phyloP scores from a whole-genome alignment of 2,113 vertebrate genomes.

The Halcyon senegalensis region DNA sequence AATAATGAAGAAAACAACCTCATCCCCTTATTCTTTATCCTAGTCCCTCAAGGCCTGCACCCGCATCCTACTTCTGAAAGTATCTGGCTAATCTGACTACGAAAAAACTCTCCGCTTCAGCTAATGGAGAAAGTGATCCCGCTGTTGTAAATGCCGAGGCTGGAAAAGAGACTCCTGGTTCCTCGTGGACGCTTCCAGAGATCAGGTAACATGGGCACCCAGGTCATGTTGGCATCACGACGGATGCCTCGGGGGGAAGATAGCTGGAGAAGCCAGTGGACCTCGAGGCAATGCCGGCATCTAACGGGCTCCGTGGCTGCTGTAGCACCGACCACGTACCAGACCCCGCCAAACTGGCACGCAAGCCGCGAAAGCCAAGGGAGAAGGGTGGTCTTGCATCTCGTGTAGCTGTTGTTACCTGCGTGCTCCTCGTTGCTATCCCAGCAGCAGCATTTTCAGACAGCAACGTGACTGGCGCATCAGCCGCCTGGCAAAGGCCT shows the following conservation, averaged over 20 bases:
- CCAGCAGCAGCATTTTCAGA: not conserved
- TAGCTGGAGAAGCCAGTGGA: not conserved
- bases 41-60: not conserved
- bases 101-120: not conserved
- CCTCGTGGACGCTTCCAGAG: not conserved
- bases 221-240: not conserved
- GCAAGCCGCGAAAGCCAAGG: not conserved
- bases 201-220: not conserved
- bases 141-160: not conserved
- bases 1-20: not conserved
- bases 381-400: not conserved
- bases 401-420: not conserved
- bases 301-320: not conserved
- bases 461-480: not conserved
- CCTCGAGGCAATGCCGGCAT: not conserved
- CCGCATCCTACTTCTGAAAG: not conserved
- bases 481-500: not conserved
- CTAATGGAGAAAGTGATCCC: not conserved
- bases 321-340: not conserved
- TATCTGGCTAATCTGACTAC: not conserved
- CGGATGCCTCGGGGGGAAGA: rapidly evolving
- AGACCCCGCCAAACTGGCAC: not conserved
- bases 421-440: not conserved
- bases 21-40: not conserved
- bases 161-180: not conserved